Conservation (phyloP, 2,113 vertebrate genomes). For the Shinisaurus crocodilurus region DNA sequence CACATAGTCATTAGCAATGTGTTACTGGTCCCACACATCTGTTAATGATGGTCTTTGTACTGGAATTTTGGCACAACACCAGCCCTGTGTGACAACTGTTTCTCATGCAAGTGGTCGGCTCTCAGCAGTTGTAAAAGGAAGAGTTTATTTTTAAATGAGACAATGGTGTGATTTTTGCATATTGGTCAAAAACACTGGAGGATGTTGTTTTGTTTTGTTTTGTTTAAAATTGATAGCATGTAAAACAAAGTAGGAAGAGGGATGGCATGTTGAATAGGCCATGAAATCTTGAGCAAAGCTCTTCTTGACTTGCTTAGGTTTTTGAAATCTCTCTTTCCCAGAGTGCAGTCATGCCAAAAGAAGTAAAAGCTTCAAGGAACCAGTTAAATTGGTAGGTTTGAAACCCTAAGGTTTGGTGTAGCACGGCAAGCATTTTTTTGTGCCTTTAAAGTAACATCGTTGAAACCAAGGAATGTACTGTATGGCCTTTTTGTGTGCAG, state of each 20-base stretch:
- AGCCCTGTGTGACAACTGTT: neutral
- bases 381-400: constrained; percentile 21
- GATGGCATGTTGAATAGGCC: neutral
- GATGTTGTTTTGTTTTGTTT: no score
- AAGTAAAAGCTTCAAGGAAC: neutral
- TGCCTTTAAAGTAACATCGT: constrained; percentile 17
- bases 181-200: neutral
- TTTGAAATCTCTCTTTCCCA: neutral
- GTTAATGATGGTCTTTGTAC: neutral
- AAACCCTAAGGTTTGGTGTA: neutral
- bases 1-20: neutral
- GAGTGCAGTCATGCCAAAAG: neutral
- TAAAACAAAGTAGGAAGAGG: neutral
- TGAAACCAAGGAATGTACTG: constrained; percentile 20
- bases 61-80: neutral
- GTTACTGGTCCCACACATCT: neutral
- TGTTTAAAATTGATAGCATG: neutral
- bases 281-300: neutral
- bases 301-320: neutral
- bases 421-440: neutral
- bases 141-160: neutral
- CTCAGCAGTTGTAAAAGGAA: neutral
- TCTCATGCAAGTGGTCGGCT: neutral
- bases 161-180: neutral
- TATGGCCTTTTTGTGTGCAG: neutral